phyloP scores from a whole-genome alignment of 1,140 invertebrate genomes.

The Centruroides sculpturatus region DNA sequence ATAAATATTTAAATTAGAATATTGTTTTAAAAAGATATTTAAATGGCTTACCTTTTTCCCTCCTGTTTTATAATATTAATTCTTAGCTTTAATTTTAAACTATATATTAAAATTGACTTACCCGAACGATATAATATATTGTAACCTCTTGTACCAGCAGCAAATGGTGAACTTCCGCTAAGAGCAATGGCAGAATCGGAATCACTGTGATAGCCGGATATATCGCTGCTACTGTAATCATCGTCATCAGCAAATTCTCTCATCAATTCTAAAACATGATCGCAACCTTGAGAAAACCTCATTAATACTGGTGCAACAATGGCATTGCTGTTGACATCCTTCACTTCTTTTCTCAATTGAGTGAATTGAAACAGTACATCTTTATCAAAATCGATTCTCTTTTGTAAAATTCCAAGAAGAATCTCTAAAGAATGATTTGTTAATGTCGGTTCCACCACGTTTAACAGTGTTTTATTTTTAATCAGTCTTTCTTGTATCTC shows the following conservation, averaged over 20 bases:
- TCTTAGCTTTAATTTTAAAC: too few relatives aligned
- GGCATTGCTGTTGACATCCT: constrained; percentile 35
- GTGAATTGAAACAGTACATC: constrained; percentile 44
- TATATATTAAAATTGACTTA: constrained; percentile 16
- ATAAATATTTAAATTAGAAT: too few relatives aligned
- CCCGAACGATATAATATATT: constrained; percentile 39
- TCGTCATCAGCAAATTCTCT: constrained; percentile 31
- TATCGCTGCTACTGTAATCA: constrained; percentile 38
- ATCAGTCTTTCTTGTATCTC: constrained; percentile 65
- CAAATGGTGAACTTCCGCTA: constrained; percentile 15
- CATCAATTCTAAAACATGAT: constrained; percentile 54
- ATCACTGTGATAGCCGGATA: constrained; percentile 62
- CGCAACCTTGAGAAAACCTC: constrained; percentile 67
- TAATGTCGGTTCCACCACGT: constrained; percentile 55
- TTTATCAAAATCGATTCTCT: constrained; percentile 52
- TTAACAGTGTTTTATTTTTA: constrained; percentile 77
- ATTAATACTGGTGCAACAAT: constrained; percentile 62
- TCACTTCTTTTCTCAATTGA: constrained; percentile 51
- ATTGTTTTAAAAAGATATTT: too few relatives aligned
- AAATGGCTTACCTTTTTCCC: too few relatives aligned
- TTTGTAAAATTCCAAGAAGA: constrained; percentile 42
- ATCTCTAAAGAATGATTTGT: constrained; percentile 40
- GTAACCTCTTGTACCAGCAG: constrained; percentile 22
- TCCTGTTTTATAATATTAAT: too few relatives aligned
- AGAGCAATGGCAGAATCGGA: constrained; percentile 38